Percentiles rank a stretch among this genome's conserved stretches.
Conservation (phyloP, 1,140 invertebrate species). For the Nasonia vitripennis region DNA sequence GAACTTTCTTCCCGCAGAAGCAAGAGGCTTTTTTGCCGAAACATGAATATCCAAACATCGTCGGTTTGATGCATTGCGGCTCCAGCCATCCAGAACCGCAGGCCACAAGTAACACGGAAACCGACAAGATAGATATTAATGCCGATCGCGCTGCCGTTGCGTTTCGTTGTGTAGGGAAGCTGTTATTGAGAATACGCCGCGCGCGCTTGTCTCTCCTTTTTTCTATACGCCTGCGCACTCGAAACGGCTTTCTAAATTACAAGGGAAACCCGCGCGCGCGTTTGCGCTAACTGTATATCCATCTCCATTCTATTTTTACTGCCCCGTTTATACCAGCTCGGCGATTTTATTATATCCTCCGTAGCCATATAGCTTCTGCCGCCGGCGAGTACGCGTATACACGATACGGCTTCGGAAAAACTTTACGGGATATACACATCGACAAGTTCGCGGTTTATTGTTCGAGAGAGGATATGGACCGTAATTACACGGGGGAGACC, state of each 20-base stretch:
- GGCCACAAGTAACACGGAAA: slow-evolving; percentile 24
- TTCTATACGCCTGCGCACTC: background rate
- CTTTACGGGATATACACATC: background rate
- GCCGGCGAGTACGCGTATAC: no score
- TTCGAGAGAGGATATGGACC: background rate
- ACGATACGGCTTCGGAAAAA: background rate
- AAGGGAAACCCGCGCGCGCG: background rate
- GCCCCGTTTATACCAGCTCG: background rate
- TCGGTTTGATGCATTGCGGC: slow-evolving; percentile 1
- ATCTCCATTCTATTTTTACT: slow-evolving; percentile 28
- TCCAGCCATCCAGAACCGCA: slow-evolving; percentile 10
- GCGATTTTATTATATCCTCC: background rate
- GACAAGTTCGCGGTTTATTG: background rate
- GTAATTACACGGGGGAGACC: background rate
- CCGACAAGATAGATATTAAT: slow-evolving; percentile 21
- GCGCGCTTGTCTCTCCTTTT: background rate
- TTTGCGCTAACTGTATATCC: slow-evolving; percentile 25
- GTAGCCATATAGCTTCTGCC: no score
- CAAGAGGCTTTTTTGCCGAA: background rate
- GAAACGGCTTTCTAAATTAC: slow-evolving; percentile 22
- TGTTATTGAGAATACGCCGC: slow-evolving; percentile 7
- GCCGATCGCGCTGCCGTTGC: background rate
- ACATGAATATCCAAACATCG: background rate
- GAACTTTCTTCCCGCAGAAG: no score
- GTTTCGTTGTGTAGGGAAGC: background rate